A percentile compares a stretch with the other conserved stretches of the same genome.
phyloP scores from a whole-genome alignment of 2,113 vertebrate species.

The Zosterops japonicus region DNA sequence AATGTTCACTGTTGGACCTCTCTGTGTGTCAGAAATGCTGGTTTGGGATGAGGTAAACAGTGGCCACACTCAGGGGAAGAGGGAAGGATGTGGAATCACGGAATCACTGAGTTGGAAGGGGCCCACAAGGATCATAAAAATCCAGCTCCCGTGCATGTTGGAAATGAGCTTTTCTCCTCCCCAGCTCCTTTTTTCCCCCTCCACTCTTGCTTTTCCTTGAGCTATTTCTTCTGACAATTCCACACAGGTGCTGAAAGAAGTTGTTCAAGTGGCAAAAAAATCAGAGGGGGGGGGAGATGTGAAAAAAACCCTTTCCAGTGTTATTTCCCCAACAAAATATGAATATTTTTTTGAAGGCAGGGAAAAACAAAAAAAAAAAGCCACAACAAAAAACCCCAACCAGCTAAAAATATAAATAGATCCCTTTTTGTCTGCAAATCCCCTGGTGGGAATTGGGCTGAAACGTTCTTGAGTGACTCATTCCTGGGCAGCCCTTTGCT shows the following conservation, averaged over 20 bases:
- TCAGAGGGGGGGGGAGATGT: accelerated
- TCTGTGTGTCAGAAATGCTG: background rate
- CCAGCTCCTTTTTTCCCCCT: background rate
- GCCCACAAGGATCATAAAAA: background rate
- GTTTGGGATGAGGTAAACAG: background rate
- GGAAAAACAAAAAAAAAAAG: background rate
- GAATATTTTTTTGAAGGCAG: background rate
- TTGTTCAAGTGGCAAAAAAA: background rate
- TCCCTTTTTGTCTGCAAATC: slow-evolving; percentile 32
- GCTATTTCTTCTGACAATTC: background rate
- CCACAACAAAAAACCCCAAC: background rate
- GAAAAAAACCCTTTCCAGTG: background rate
- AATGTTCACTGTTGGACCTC: background rate
- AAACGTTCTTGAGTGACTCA: background rate
- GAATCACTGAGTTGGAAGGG: background rate
- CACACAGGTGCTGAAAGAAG: background rate
- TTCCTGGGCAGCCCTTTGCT: background rate
- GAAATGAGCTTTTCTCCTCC: background rate
- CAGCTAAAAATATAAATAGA: background rate
- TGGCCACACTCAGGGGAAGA: background rate
- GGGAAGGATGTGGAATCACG: background rate
- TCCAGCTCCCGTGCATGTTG: background rate
- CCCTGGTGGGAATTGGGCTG: background rate
- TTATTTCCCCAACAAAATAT: background rate
- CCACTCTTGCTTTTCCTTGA: background rate